A percentile compares a stretch with the other conserved stretches of the same genome.
phyloP scores from a whole-genome alignment of 23 tunicate species.

The Trididemnum nubilum region DNA sequence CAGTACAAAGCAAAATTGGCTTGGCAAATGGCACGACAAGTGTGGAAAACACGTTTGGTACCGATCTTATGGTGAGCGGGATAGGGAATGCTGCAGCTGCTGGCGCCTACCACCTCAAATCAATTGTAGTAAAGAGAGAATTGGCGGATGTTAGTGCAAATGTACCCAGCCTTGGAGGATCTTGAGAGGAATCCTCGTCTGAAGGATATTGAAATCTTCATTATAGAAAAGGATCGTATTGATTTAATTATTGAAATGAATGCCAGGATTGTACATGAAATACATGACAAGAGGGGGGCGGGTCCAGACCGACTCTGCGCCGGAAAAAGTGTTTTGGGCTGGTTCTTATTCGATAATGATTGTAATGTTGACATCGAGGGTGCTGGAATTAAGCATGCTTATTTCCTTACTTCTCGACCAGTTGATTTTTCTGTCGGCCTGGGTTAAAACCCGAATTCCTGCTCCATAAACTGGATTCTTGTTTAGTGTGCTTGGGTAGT shows the following conservation, averaged over 20 bases:
- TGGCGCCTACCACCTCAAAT: neutral
- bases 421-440: neutral
- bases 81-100: neutral
- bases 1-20: neutral
- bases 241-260: slow-evolving; percentile 1
- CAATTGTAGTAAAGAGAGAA: neutral
- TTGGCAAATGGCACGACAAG: neutral
- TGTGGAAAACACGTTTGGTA: neutral
- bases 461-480: neutral
- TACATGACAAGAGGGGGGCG: slow-evolving; percentile 2
- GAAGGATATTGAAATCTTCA: neutral
- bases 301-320: neutral
- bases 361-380: neutral
- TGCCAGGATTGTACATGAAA: slow-evolving; percentile 13
- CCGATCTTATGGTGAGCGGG: neutral
- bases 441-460: too few relatives aligned
- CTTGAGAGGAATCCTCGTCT: neutral
- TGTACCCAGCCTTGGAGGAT: neutral
- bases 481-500: neutral
- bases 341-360: neutral
- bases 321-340: neutral
- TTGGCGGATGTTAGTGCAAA: slow-evolving; percentile 5
- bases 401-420: neutral
- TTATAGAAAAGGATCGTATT: neutral
- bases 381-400: neutral